Percentiles rank a stretch among this genome's conserved stretches.
phyloP scores from a whole-genome alignment of 2,888 invertebrate species.

The Holacanthella duospinosa region DNA sequence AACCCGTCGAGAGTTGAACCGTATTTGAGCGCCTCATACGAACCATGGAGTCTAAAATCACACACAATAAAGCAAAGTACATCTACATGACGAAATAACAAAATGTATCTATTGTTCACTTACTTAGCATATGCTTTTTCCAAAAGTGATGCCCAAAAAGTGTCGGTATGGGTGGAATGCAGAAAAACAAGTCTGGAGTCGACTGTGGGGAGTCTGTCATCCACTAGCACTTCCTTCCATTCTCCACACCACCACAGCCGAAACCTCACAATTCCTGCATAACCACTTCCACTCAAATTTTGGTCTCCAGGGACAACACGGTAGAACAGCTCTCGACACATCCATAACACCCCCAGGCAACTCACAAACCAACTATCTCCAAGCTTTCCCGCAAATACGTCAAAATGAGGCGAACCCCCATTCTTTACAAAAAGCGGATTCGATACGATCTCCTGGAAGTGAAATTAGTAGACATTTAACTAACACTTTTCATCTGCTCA shows the following conservation, averaged over 20 bases:
- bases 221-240: conserved; percentile 81
- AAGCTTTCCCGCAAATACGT: conserved; percentile 76
- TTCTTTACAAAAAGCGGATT: conserved; percentile 70
- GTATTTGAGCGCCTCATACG: conserved; percentile 85
- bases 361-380: conserved; percentile 87
- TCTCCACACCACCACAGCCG: conserved; percentile 89
- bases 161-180: conserved; percentile 66
- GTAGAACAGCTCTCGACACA: conserved; percentile 78
- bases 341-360: conserved; percentile 70
- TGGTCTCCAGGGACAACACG: conserved; percentile 85
- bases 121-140: conserved; percentile 90
- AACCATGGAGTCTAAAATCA: conserved; percentile 66
- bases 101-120: conserved; percentile 40
- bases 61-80: neutral
- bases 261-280: conserved; percentile 75
- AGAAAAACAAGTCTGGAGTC: conserved; percentile 76
- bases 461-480: no score
- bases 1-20: conserved; percentile 78
- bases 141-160: conserved; percentile 78
- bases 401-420: conserved; percentile 61
- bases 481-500: no score
- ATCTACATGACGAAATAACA: neutral
- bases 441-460: neutral
- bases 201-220: conserved; percentile 78
- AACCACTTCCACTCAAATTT: conserved; percentile 49